phyloP scores from a whole-genome alignment of 2,888 invertebrate genomes.

The Drosophila emarginata region DNA sequence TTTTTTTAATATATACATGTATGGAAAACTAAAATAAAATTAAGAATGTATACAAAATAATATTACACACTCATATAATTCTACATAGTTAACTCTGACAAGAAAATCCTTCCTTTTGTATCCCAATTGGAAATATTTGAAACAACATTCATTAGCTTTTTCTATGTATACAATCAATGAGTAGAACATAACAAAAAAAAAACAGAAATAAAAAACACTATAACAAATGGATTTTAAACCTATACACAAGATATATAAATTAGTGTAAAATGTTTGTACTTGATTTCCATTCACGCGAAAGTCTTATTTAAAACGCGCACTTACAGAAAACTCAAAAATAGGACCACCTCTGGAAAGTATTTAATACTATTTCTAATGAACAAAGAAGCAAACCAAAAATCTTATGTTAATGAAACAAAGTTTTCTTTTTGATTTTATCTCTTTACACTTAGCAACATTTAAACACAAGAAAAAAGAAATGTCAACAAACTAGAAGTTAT shows the following conservation, averaged over 20 bases:
- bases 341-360: constrained; percentile 67
- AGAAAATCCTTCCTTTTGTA: constrained; percentile 51
- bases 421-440: constrained; percentile 21
- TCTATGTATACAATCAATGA: constrained; percentile 57
- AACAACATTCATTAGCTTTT: constrained; percentile 58
- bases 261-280: constrained; percentile 31
- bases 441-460: constrained; percentile 47
- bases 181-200: neutral
- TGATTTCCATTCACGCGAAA: constrained; percentile 33
- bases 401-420: constrained; percentile 8
- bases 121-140: constrained; percentile 51
- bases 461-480: constrained; percentile 35
- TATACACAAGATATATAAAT: constrained; percentile 18
- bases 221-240: constrained; percentile 26
- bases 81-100: constrained; percentile 21
- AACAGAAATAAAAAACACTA: neutral
- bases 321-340: constrained; percentile 30
- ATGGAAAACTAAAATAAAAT: constrained; percentile 23
- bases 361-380: constrained; percentile 54
- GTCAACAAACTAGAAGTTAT: neutral
- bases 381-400: constrained; percentile 7
- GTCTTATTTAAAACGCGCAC: constrained; percentile 10
- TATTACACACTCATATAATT: constrained; percentile 19
- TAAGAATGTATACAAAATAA: constrained; percentile 25
- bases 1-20: constrained; percentile 46